Base-by-base conservation (phyloP, 2,888 invertebrate species). In the Ectemnius cavifrons region DNA sequence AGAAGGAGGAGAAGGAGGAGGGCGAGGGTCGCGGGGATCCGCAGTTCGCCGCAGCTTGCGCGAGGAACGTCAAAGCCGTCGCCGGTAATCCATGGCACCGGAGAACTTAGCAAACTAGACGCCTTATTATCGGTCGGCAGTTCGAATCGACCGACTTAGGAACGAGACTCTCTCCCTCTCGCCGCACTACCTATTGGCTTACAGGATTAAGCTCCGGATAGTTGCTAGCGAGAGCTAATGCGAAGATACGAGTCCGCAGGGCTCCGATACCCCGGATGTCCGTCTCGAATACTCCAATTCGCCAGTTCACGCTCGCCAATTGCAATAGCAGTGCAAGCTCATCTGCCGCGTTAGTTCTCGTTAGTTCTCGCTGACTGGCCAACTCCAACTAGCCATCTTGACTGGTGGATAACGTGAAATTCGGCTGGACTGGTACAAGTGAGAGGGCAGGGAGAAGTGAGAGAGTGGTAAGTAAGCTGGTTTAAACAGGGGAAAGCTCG, bases 181-280 rank as follows among this genome's bases (percentile, higher is more conserved):
- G 1, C 23, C 47, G 61, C 69, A 45, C 18, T 70, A 62, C 18
- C 47, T 28, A 58, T 27, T 49, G 64, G 62, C 63, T 75, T 65
- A 63, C 11, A 16, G 61, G 65, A 68, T 71, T 69, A 65, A 57
- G 46, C 63, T 56, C 45, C 49, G 67, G 47, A 28, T 58, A 20
- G 49, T 46, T 59, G 52, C n/a, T 52, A 11, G 5, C 52, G 14
- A 23, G 49, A 28, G 52, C 64, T 64, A 56, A 64, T 64, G 27
- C 56, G 27, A 52, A 56, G 64, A 27, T 63, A 63, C 63, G 63
- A 63, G 63, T 47, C 14, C 20, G n/a, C 52, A 14, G 14, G 13
- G 52, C 52, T 16, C 52, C 52, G 52, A 16, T 52, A 16, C 16
- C 13, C 20, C 63, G 47, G 11, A 23, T 46, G 16, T 18, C 52